phyloP scores from a whole-genome alignment of 2,797 vertebrate genomes.

The Sus cebifrons region DNA sequence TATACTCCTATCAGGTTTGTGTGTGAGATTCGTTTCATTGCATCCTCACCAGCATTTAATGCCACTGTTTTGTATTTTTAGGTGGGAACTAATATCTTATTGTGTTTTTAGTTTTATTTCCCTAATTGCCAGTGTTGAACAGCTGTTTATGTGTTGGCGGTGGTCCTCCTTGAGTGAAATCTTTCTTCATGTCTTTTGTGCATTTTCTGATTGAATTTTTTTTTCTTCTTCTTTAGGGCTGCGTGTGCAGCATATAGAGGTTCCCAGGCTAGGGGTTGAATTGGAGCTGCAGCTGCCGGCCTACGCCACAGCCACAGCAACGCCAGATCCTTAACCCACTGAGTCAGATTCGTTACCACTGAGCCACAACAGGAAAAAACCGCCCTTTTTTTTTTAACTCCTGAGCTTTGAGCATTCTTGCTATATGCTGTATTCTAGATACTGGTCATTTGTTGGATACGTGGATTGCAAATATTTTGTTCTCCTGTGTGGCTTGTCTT shows the following conservation, averaged over 20 bases:
- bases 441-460: not conserved
- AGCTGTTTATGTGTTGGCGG: not conserved
- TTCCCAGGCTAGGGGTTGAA: too few relatives aligned
- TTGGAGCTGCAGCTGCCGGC: too few relatives aligned
- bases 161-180: not conserved
- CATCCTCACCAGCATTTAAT: not conserved
- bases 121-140: not conserved
- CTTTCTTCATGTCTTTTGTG: not conserved
- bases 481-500: not conserved
- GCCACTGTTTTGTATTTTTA: not conserved
- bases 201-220: not conserved
- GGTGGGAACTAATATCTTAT: not conserved
- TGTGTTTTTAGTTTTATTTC: constrained; percentile 11
- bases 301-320: too few relatives aligned
- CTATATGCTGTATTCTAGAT: not conserved
- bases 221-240: too few relatives aligned
- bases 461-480: not conserved
- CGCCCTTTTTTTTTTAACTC: not conserved
- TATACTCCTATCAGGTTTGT: not conserved
- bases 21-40: not conserved
- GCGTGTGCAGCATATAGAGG: too few relatives aligned
- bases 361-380: too few relatives aligned
- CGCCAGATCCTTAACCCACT: too few relatives aligned
- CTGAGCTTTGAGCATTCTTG: not conserved
- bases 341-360: too few relatives aligned